A percentile compares a stretch with the other conserved stretches of the same genome.
Conservation (phyloP, 2,888 invertebrate species). For the Rosalia funebris region DNA sequence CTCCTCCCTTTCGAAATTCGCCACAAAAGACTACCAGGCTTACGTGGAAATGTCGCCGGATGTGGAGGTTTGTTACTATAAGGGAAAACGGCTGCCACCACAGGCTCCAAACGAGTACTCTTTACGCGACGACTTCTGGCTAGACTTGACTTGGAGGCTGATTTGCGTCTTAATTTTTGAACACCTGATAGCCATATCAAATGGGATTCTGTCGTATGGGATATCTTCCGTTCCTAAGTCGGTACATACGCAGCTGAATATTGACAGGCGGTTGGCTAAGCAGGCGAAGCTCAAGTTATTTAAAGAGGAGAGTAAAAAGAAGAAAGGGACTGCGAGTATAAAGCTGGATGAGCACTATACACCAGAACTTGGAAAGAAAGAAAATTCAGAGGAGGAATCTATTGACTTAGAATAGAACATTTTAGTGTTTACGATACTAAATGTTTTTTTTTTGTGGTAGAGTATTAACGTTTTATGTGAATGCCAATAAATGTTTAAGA, state of each 20-base stretch:
- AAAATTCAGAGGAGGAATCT: too few species aligned
- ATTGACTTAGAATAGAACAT: too few species aligned
- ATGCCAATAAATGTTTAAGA: too few species aligned
- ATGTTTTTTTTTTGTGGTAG: too few species aligned
- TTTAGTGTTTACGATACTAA: too few species aligned
- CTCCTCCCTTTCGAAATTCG: slow-evolving; percentile 40
- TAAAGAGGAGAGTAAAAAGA: background rate
- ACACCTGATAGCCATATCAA: background rate
- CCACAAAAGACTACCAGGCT: background rate
- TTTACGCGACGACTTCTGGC: background rate
- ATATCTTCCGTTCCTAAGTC: background rate
- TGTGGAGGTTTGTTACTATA: background rate
- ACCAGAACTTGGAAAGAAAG: background rate
- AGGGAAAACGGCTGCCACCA: background rate
- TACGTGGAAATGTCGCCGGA: background rate
- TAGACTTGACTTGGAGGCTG: background rate
- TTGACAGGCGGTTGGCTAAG: background rate
- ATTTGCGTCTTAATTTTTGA: slow-evolving; percentile 1
- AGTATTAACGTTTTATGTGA: too few species aligned
- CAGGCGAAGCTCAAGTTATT: background rate
- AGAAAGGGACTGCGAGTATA: background rate
- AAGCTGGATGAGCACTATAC: background rate
- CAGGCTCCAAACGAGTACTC: background rate
- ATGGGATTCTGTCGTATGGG: background rate
- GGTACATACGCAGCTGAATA: background rate